Percentiles rank a stretch among this genome's conserved stretches.
Evolutionary conservation across 1,140 invertebrate genomes (phyloP).

Genomic region (Magallana angulata): DNA sequence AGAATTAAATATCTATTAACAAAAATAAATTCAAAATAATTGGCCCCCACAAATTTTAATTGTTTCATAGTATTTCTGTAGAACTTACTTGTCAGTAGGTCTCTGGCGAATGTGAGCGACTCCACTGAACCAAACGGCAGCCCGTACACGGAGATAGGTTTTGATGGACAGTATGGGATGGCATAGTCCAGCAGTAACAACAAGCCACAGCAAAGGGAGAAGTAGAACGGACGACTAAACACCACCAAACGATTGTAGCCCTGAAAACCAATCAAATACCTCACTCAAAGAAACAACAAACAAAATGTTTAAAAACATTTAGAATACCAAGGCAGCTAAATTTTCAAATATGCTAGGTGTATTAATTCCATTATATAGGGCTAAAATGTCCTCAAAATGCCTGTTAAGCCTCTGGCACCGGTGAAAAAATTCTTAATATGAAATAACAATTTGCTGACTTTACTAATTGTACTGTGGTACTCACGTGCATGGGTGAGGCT

Average conservation of each 20-base stretch:
- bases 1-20: no score
- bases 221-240: conserved; percentile 96
- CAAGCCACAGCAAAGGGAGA: conserved; percentile 90
- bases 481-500: conserved; percentile 94
- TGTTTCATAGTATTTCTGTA: no score
- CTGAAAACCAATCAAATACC: conserved; percentile 70
- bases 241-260: conserved; percentile 98
- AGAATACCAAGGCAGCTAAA: no score
- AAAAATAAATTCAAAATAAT: no score
- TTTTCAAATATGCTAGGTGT: no score
- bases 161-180: conserved; percentile 65
- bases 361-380: no score
- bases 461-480: conserved; percentile 50
- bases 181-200: conserved; percentile 85
- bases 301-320: no score
- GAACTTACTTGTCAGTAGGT: conserved; percentile 79
- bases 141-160: conserved; percentile 86
- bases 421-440: no score
- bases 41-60: no score
- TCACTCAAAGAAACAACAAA: not conserved
- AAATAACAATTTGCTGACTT: no score
- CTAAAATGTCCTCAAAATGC: no score
- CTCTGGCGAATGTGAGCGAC: conserved; percentile 85
- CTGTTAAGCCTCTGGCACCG: no score
- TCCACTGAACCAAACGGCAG: conserved; percentile 86